These are phyloP conservation scores for Aplysia californica DNA, from an alignment of 1,140 invertebrate genomes.

Conservation along the genomic window DNA sequence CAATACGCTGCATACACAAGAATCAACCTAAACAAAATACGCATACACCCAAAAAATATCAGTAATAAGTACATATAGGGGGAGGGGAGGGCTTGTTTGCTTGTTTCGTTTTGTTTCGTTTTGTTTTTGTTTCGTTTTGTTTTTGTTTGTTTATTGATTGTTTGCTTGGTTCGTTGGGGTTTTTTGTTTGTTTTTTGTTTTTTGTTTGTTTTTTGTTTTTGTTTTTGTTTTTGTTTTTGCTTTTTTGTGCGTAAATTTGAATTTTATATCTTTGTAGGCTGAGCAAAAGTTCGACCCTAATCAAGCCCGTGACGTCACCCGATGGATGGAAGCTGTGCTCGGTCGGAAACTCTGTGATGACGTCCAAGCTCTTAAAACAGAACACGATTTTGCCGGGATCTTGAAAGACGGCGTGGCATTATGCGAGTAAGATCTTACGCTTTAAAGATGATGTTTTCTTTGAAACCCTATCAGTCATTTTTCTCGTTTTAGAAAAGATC, in stretches of 20 bases:
- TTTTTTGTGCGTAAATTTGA: neutral
- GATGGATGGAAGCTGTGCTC: neutral
- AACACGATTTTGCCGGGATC: neutral
- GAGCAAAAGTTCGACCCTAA: neutral
- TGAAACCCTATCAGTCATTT: too few species aligned
- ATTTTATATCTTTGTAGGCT: neutral
- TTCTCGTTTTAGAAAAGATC: too few species aligned
- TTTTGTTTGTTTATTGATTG: neutral
- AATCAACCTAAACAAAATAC: too few species aligned
- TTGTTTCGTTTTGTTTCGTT: neutral
- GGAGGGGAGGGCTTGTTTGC: neutral
- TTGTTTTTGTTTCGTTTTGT: neutral
- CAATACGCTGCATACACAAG: neutral
- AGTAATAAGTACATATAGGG: too few species aligned
- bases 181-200: neutral
- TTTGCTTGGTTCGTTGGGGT: neutral
- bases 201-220: neutral
- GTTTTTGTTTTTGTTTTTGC: neutral
- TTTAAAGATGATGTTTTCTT: too few species aligned
- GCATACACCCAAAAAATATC: too few species aligned
- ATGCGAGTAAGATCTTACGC: neutral
- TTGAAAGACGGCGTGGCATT: neutral
- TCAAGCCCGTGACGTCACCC: neutral
- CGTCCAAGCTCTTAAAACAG: neutral
- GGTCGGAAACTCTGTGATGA: neutral